Base-by-base conservation (phyloP, 2,113 vertebrate genomes). In the human (Homo sapiens) region DNA sequence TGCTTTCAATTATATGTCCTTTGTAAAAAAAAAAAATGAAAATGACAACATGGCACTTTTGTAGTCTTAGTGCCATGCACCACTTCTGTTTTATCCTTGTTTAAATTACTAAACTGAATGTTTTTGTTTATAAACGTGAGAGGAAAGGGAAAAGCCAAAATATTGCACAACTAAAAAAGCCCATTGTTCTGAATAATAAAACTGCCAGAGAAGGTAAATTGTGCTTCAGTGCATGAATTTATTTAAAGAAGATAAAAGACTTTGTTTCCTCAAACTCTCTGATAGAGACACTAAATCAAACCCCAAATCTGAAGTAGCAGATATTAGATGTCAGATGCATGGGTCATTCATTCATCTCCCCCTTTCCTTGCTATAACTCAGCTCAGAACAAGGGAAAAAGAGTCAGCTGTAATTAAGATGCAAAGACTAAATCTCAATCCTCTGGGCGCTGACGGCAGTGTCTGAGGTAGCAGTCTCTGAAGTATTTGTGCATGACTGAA, bases 231-330 rank as follows among this genome's bases (percentile, higher is more conserved):
- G 97, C 97, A 97, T 97, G 97, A 98, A 98, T 98, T 98, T 98
- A 98, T 98, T 98, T 98, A 98, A 98, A 98, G 98, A 98, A 99
- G 98, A 99, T 98, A 98, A 97, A 99, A 98, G 98, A 98, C 96
- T 97, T 94, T 84, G 96, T 98, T 98, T 98, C 98, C 97, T 97
- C 97, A 96, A 95, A 97, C 96, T 96, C 97, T 98, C 90, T 91
- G 97, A 97, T 82, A 98, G 95, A 98, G 95, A 98, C 96, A 97
- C 93, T 99, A 98, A 98, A 99, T 99, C 98, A 99, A 98, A 98
- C 91, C 96, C 94, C 97, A 98, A 96, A 98, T 98, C 98, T 97
- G 98, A 97, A 97, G 95, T 70, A 98, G 97, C 94, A 98, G 98
- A 98, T 98, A 99, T 98, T 97, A 98, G 97, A 98, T 90, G 89